phyloP scores from a whole-genome alignment of 92 coral and sea anemone genomes.

The Epizoanthus ramosus region DNA sequence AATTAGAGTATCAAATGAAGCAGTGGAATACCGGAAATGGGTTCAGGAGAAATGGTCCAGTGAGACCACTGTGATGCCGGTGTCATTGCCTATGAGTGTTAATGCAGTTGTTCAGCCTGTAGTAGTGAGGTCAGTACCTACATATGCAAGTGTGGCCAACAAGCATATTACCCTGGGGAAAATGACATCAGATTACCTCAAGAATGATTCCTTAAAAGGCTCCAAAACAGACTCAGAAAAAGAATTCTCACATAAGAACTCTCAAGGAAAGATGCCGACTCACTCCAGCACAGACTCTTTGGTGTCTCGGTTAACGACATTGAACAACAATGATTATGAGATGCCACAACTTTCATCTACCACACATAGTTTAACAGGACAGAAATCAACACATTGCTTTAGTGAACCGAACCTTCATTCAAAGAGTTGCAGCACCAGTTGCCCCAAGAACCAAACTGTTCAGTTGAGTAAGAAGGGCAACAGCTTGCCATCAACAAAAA shows the following conservation, averaged over 20 bases:
- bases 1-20: conserved; percentile 71
- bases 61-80: conserved; percentile 24
- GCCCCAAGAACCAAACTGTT: not conserved
- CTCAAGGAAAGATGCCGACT: not conserved
- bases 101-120: conserved; percentile 46
- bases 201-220: not conserved
- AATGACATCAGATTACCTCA: conserved; percentile 42
- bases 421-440: not conserved
- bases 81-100: conserved; percentile 20
- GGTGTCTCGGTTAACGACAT: not conserved
- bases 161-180: conserved; percentile 45
- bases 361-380: conserved; percentile 1
- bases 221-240: conserved; percentile 15
- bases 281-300: conserved; percentile 10
- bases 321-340: conserved; percentile 22
- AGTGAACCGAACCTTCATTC: conserved; percentile 37
- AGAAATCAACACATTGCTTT: conserved; percentile 20
- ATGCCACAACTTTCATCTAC: too few relatives aligned
- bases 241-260: not conserved
- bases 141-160: conserved; percentile 95
- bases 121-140: conserved; percentile 61
- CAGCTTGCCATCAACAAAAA: conserved; percentile 25
- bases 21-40: conserved; percentile 85
- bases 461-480: conserved; percentile 4
- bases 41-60: conserved; percentile 70